Conservation (phyloP, 2,113 vertebrate species). For the Eupsittula cactorum region DNA sequence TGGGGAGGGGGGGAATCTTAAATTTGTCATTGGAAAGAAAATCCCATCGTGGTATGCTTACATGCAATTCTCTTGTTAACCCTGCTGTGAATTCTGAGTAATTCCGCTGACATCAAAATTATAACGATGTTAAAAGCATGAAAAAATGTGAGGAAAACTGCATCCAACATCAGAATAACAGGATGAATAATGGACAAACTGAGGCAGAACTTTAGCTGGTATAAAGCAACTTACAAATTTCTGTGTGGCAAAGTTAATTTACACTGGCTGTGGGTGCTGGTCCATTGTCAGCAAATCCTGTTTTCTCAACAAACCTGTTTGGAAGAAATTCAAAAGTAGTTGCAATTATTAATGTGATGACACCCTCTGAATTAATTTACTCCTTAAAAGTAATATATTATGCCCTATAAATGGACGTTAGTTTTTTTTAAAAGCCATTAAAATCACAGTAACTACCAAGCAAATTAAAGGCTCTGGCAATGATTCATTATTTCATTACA, state of each 20-base stretch:
- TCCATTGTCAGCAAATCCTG: neutral
- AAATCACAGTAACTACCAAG: constrained; percentile 29
- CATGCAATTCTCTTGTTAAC: neutral
- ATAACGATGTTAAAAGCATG: neutral
- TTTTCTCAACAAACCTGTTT: constrained; percentile 22
- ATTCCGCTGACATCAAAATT: neutral
- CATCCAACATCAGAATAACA: neutral
- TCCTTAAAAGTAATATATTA: neutral
- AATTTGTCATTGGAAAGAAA: constrained; percentile 9
- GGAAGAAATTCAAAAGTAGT: neutral
- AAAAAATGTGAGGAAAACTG: neutral
- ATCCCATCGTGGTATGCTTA: neutral
- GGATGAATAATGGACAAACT: neutral
- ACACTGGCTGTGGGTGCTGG: neutral
- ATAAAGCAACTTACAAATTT: neutral
- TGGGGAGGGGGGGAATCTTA: neutral
- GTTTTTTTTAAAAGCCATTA: neutral
- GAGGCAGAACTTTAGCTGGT: neutral
- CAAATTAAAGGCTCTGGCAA: constrained; percentile 39
- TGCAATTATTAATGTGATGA: neutral
- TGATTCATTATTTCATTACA: constrained; percentile 61
- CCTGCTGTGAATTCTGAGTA: neutral
- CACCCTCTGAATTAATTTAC: constrained; percentile 44
- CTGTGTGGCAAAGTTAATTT: neutral
- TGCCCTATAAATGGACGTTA: neutral